Conservation (phyloP, 2,797 vertebrate species). For the Octomys mimax region DNA sequence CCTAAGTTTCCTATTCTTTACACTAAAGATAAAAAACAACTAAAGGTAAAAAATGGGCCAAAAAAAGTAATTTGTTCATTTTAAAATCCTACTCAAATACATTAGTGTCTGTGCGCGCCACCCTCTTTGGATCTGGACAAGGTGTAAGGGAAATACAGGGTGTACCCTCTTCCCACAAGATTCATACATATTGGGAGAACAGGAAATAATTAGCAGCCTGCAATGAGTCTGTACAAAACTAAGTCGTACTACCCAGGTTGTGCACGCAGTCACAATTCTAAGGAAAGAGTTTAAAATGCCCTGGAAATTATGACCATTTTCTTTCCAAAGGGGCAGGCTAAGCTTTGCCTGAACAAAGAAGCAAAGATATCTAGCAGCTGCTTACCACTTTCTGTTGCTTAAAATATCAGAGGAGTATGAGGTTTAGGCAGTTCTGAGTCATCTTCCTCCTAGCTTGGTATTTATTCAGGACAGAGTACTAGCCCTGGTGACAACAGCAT, state of each 20-base stretch:
- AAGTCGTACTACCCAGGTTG: conserved; percentile 1
- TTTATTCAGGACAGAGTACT: conserved; percentile 77
- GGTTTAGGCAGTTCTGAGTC: conserved; percentile 80
- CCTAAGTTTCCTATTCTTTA: conserved; percentile 52
- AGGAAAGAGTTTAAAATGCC: conserved; percentile 68
- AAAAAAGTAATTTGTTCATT: conserved; percentile 51
- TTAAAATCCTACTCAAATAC: conserved; percentile 53
- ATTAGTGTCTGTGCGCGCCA: background rate
- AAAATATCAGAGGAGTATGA: conserved; percentile 83
- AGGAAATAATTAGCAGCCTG: conserved; percentile 67
- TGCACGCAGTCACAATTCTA: conserved; percentile 21
- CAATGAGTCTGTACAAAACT: conserved; percentile 42
- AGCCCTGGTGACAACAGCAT: conserved; percentile 80
- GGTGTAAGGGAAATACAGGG: background rate
- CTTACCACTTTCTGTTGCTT: conserved; percentile 82
- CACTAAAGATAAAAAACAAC: conserved; percentile 66
- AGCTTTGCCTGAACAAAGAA: conserved; percentile 80
- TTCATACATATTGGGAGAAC: conserved; percentile 30
- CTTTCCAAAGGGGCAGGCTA: conserved; percentile 70
- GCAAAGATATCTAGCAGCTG: conserved; percentile 83
- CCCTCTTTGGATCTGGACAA: conserved; percentile 22
- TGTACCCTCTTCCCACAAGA: background rate
- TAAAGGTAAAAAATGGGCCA: conserved; percentile 8
- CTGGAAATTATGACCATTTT: conserved; percentile 80
- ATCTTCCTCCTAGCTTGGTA: conserved; percentile 76